Percentiles rank a stretch among this genome's conserved stretches.
Conservation (phyloP, 2,797 vertebrate species). For the Discoglossus pictus region DNA sequence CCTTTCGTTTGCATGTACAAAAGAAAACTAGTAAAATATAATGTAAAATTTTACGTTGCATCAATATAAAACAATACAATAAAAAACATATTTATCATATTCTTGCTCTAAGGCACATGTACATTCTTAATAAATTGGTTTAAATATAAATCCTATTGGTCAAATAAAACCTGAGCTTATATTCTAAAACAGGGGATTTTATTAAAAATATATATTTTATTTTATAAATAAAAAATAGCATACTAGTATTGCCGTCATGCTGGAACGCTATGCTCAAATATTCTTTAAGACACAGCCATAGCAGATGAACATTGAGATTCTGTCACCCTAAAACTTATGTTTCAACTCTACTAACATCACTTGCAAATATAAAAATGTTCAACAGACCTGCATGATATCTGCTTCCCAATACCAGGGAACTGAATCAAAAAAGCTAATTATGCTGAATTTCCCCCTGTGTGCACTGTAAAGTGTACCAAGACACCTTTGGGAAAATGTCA, state of each 20-base stretch:
- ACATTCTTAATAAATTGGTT: too few relatives aligned
- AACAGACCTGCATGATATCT: slow-evolving; percentile 59
- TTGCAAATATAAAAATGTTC: slow-evolving; percentile 65
- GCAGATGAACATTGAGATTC: slow-evolving; percentile 67
- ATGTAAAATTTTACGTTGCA: too few relatives aligned
- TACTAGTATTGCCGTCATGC: slow-evolving; percentile 60
- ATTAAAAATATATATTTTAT: slow-evolving; percentile 63
- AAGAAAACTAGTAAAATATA: too few relatives aligned
- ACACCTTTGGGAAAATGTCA: slow-evolving; percentile 70
- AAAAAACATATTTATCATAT: too few relatives aligned
- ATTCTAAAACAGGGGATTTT: slow-evolving; percentile 57
- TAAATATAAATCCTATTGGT: slow-evolving; percentile 59
- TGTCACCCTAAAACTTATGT: slow-evolving; percentile 68
- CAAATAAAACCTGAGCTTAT: slow-evolving; percentile 54
- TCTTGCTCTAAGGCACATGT: too few relatives aligned
- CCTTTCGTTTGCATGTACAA: too few relatives aligned
- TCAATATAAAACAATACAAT: too few relatives aligned
- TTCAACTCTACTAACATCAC: slow-evolving; percentile 66
- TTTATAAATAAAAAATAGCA: slow-evolving; percentile 47
- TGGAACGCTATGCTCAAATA: slow-evolving; percentile 66
- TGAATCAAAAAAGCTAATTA: slow-evolving; percentile 71
- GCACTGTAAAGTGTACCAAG: slow-evolving; percentile 66
- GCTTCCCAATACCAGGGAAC: slow-evolving; percentile 64
- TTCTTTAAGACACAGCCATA: slow-evolving; percentile 63
- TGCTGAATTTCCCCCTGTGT: slow-evolving; percentile 66